Evolutionary conservation across 1,140 invertebrate genomes (phyloP), one percentile per base, ranked within the genome.

Genomic region (Bombus ignitus): DNA sequence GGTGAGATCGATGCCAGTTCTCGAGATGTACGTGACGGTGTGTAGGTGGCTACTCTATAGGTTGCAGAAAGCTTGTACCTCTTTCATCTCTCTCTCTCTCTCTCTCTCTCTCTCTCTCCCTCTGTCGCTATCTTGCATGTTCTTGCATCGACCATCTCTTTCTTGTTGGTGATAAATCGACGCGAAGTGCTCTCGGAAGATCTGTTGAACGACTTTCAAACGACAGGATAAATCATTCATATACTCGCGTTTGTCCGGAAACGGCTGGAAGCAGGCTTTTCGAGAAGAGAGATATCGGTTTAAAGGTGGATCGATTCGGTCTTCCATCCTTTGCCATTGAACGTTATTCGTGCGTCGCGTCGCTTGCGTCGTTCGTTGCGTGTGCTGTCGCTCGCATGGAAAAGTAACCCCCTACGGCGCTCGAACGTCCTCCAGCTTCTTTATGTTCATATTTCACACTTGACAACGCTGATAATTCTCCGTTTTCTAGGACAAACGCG

Each of bases 171-270:
- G 83, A 84, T 84, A 84, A 84, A 84, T 84, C 76, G 76, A 39
- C 76, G 65, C 18, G 32, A 80, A 80, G 53, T 80, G 53, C 76
- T 80, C 47, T 84, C 53, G 32, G 76, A 79, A 62, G 76, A 80
- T 79, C 68, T 39, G 83, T 80, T 84, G 68, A 79, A 84, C 68
- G 83, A 84, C 83, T 84, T 84, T 84, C 76, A 62, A 84, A 84
- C 83, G 83, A 35, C 25, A 62, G 18, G 53, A 84, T 79, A 84
- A 84, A 84, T 84, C 83, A 84, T 84, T 84, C 76, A 84, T 84
- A 80, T 84, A 76, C 77, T 84, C 83, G 32, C 76, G 68, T 84
- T 84, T 80, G 76, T 80, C 39, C 76, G 83, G 65, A 70, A 79
- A 84, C 83, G n/a, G 28, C 12, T 59, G 39, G 13, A 8, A 47